Conservation (phyloP, 2,888 invertebrate species). For the Eupithecia inturbata region DNA sequence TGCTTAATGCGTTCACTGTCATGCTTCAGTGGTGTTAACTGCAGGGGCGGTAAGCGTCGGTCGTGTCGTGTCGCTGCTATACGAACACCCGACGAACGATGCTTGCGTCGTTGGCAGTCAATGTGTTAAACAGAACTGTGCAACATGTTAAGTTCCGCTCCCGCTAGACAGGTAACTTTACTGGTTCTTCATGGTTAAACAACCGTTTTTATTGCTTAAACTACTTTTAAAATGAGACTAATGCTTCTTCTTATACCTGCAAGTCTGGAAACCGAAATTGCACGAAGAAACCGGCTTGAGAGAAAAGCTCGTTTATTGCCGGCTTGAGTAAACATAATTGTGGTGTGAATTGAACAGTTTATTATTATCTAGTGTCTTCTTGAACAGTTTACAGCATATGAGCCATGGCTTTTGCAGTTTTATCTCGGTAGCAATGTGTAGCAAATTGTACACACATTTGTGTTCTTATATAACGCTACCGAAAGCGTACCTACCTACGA, state of each 20-base stretch:
- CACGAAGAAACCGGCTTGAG: neutral
- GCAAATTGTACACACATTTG: neutral
- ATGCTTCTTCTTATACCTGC: neutral
- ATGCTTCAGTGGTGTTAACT: no score
- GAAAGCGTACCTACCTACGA: no score
- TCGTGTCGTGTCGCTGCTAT: no score
- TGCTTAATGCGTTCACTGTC: no score
- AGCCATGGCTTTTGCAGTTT: neutral
- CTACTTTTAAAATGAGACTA: neutral
- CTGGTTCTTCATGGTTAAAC: no score
- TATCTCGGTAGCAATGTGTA: neutral
- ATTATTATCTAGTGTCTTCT: neutral
- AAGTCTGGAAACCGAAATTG: neutral
- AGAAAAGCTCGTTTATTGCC: neutral
- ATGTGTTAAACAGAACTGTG: no score
- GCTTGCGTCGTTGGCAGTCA: no score
- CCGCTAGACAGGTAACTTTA: no score
- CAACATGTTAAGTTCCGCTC: no score
- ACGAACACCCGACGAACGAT: no score
- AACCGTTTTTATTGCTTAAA: no score
- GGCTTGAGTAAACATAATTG: neutral
- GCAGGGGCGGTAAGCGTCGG: no score
- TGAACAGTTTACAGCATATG: neutral
- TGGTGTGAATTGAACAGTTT: neutral
- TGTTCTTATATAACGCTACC: neutral